Conservation (phyloP, 2,113 vertebrate genomes). For the Terrapene triunguis region DNA sequence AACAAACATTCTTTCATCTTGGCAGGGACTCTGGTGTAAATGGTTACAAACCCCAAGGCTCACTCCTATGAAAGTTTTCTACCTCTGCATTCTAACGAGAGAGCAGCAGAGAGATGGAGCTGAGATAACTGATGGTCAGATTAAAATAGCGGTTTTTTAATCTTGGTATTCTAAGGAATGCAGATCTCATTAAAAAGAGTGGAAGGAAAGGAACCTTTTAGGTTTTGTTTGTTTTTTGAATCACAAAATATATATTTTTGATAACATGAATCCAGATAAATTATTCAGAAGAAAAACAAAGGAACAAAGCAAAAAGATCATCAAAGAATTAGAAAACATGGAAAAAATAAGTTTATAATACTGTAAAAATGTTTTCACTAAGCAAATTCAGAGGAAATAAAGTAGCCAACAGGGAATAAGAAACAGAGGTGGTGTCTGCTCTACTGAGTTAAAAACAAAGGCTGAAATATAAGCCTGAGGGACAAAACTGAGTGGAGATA, state of each 20-base stretch:
- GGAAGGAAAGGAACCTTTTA: neutral
- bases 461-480: neutral
- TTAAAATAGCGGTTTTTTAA: neutral
- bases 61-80: neutral
- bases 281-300: neutral
- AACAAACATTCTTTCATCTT: neutral
- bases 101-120: fast-evolving
- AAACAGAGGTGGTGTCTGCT: neutral
- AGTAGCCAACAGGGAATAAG: neutral
- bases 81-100: neutral
- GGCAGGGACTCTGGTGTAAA: neutral
- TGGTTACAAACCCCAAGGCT: neutral
- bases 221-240: neutral
- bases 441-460: neutral
- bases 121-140: neutral
- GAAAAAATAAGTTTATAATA: neutral
- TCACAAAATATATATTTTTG: neutral
- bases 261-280: neutral
- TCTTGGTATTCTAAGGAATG: neutral
- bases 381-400: neutral
- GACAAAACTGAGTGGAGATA: neutral
- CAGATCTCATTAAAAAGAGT: neutral
- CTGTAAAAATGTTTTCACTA: neutral
- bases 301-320: neutral
- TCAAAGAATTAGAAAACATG: neutral